These are phyloP conservation scores for Globodera ellingtonae DNA, from an alignment of 1,140 invertebrate genomes.

Conservation along the genomic window DNA sequence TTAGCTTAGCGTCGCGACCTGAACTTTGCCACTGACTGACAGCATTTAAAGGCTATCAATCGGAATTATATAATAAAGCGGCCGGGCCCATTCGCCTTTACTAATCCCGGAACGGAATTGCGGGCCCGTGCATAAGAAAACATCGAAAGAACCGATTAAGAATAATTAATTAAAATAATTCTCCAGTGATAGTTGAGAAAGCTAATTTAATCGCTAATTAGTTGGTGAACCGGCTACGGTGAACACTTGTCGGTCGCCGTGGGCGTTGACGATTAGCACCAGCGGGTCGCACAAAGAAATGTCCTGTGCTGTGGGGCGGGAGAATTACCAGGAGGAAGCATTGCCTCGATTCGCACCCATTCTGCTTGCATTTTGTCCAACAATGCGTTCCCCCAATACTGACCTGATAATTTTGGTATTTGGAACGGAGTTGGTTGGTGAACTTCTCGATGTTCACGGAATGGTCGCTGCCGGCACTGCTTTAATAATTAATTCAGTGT, in stretches of 20 bases:
- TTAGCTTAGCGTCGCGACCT: constrained; percentile 56
- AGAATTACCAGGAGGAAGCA: not conserved
- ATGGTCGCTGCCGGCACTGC: not conserved
- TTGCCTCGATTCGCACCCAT: not conserved
- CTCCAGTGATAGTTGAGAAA: no score
- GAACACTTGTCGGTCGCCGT: constrained; percentile 61
- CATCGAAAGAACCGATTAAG: no score
- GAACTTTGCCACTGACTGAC: not conserved
- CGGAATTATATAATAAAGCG: not conserved
- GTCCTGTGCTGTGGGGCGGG: constrained; percentile 49
- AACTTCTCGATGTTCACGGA: constrained; percentile 61
- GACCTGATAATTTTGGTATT: constrained; percentile 60
- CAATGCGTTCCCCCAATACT: constrained; percentile 5
- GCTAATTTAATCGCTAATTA: no score
- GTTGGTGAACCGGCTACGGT: constrained; percentile 53
- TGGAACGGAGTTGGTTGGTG: constrained; percentile 56
- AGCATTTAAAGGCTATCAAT: no score
- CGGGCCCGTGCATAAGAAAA: no score
- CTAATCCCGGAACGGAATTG: no score
- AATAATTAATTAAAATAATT: no score
- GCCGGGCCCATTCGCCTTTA: no score
- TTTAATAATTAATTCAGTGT: not conserved
- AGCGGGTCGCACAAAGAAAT: constrained; percentile 57
- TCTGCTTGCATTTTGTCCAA: no score
- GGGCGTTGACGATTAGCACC: constrained; percentile 62